These are phyloP conservation scores for Hemiprocne comata DNA, from an alignment of 2,113 vertebrate genomes.

Conservation along the genomic window DNA sequence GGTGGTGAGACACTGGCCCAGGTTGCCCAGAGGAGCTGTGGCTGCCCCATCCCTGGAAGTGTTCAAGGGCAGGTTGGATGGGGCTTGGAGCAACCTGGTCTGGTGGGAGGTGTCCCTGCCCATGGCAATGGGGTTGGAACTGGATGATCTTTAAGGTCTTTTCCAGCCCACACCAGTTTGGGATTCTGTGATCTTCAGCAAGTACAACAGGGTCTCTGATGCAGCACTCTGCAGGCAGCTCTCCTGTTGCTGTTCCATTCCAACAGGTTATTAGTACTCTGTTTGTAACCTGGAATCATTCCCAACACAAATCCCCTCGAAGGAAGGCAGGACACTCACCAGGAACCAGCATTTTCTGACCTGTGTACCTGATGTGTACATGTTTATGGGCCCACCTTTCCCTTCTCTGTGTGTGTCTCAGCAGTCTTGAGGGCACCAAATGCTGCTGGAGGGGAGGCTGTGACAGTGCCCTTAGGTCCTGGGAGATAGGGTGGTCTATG, in stretches of 20 bases:
- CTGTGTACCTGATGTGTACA: rapidly evolving
- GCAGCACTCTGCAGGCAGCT: not conserved
- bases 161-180: too few relatives aligned
- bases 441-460: not conserved
- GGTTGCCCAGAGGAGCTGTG: too few relatives aligned
- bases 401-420: rapidly evolving
- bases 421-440: not conserved
- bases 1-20: too few relatives aligned
- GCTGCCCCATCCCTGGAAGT: too few relatives aligned
- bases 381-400: not conserved
- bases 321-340: not conserved
- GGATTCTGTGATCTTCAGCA: not conserved
- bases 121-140: too few relatives aligned
- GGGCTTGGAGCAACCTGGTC: too few relatives aligned
- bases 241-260: not conserved
- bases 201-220: rapidly evolving
- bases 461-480: not conserved
- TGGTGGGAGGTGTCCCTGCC: too few relatives aligned
- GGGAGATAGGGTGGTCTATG: not conserved
- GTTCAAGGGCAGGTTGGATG: too few relatives aligned
- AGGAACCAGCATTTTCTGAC: not conserved
- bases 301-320: rapidly evolving
- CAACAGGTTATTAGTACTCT: rapidly evolving
- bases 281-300: rapidly evolving
- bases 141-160: too few relatives aligned